Conservation (phyloP, 2,888 invertebrate species). For the Arctia plantaginis region DNA sequence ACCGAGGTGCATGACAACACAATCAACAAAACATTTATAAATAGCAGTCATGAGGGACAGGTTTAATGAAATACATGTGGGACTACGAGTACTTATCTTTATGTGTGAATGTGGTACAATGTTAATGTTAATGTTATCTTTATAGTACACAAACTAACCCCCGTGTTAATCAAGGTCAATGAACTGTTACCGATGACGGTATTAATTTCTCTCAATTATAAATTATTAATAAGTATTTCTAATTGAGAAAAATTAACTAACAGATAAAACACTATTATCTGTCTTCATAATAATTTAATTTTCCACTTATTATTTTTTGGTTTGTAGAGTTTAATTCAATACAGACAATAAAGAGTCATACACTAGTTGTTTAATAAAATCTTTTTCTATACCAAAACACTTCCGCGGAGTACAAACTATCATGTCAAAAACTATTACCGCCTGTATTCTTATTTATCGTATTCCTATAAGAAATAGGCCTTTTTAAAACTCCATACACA, state of each 20-base stretch:
- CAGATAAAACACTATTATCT: no score
- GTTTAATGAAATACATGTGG: background rate
- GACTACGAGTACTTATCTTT: no score
- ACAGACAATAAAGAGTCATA: background rate
- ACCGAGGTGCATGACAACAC: constrained; percentile 53
- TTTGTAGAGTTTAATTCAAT: no score
- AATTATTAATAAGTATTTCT: background rate
- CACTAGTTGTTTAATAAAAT: background rate
- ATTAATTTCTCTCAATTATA: background rate
- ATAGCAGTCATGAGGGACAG: background rate
- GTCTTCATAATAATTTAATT: no score
- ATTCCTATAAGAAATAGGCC: constrained; percentile 8
- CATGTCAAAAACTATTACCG: constrained; percentile 19
- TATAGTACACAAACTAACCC: background rate
- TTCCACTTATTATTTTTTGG: no score
- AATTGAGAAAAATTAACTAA: no score
- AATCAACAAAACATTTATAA: constrained; percentile 35
- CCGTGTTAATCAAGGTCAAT: background rate
- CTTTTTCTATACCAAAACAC: background rate
- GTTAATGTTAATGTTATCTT: no score
- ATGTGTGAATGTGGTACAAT: no score
- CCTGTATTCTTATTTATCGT: background rate
- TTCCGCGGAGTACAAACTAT: background rate
- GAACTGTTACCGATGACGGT: background rate
- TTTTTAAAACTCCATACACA: constrained; percentile 20